These are phyloP conservation scores for Pseudochirops cupreus DNA, from an alignment of 2,797 vertebrate species.

Conservation along the genomic window DNA sequence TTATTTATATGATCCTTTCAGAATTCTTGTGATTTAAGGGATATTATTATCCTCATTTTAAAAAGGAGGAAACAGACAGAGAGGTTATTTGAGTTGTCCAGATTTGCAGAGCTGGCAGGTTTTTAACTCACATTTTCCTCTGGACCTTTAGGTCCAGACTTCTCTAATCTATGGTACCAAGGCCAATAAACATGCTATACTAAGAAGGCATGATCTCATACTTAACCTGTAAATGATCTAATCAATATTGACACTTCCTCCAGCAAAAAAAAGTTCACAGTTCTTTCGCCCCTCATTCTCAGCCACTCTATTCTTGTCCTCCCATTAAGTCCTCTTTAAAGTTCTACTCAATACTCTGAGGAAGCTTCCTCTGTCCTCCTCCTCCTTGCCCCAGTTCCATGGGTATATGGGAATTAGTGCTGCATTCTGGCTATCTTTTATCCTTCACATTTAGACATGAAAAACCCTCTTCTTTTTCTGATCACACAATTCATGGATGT, in stretches of 20 bases:
- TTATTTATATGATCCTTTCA: not conserved
- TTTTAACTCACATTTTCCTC: too few relatives aligned
- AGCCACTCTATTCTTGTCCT: not conserved
- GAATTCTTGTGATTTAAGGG: too few relatives aligned
- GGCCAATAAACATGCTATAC: not conserved
- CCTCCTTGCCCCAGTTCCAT: not conserved
- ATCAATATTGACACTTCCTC: too few relatives aligned
- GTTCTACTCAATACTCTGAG: not conserved
- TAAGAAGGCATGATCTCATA: not conserved
- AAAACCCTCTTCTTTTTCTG: too few relatives aligned
- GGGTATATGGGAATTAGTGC: not conserved
- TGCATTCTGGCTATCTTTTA: not conserved
- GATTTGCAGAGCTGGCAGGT: too few relatives aligned
- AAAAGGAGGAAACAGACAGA: too few relatives aligned
- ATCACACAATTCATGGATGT: not conserved
- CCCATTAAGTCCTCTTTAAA: not conserved
- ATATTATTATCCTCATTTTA: too few relatives aligned
- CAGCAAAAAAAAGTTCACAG: too few relatives aligned
- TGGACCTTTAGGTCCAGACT: not conserved
- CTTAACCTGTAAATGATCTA: too few relatives aligned
- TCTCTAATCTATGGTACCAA: not conserved
- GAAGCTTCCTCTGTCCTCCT: not conserved
- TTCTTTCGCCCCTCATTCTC: not conserved
- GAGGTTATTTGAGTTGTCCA: too few relatives aligned
- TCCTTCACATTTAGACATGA: not conserved